Base-by-base conservation (phyloP, 2,888 invertebrate genomes). In the Serrognathus titanus region DNA sequence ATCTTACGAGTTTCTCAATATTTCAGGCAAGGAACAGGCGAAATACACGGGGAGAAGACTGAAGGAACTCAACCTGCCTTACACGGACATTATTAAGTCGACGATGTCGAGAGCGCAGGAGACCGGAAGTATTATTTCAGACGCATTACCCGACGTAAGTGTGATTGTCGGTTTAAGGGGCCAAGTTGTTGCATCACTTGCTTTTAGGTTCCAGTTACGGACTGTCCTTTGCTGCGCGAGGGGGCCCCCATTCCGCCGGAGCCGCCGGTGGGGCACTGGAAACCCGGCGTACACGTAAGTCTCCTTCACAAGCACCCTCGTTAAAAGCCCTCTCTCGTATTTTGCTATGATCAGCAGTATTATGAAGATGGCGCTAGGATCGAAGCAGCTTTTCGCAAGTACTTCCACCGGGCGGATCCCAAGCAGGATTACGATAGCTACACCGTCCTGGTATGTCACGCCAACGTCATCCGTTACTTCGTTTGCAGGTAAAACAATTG, bases 171-270 rank as follows among this genome's bases (percentile, higher is more conserved):
- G 7, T 6, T 40, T 11, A 31, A 36, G 24, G 24, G 3, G 7
- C 4, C 47, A 92, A 94, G 94, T 6, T 7, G 24, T 6, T 3
- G 24, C 4, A 31, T 5, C 7, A 31, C 24, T 31, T 3, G 11
- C 16, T 69, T 80, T 92, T 53, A 75, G 75, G 63, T 62, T 82
- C 83, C 79, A 11, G 80, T 87, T 0, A 81, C 82, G 54, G 81
- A 87, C 65, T 92, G 92, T 71, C 83, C 86, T 66, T 78, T 93
- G 65, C 78, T 99, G 13, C 85, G 92, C 56, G 98, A 99, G 78
- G 99, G 99, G 0, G 92, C 95, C 0, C 98, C 98, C 0, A 87
- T 95, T 64, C 90, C 92, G 0, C 97, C 97, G 0, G 97, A 97
- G 70, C 98, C 98, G 0, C 91, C 94, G 0, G 82, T 90, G 0